Percentiles rank a stretch among this genome's conserved stretches.
These are phyloP conservation scores for Nomada ruficornis DNA, from an alignment of 2,888 invertebrate genomes.

Conservation along the genomic window DNA sequence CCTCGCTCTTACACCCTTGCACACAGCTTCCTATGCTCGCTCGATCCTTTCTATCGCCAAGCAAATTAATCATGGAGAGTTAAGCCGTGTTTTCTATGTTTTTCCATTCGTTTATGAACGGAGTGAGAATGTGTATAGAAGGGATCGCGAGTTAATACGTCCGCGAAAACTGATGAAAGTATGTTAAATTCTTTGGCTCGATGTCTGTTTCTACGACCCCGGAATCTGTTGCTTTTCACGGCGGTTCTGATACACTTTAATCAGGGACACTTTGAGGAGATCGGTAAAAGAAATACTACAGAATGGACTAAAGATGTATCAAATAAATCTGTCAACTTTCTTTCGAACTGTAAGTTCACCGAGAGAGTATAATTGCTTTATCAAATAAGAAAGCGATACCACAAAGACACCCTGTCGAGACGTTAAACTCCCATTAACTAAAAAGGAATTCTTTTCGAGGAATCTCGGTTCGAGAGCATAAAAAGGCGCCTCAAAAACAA, in stretches of 20 bases:
- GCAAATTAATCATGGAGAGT: conserved; percentile 26
- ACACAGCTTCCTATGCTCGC: not conserved
- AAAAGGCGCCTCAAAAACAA: conserved; percentile 20
- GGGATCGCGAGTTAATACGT: not conserved
- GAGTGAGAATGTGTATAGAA: not conserved
- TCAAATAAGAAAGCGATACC: not conserved
- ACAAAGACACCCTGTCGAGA: not conserved
- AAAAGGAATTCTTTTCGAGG: not conserved
- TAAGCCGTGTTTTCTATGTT: not conserved
- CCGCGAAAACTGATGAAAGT: too few species aligned
- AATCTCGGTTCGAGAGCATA: not conserved
- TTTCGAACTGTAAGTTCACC: not conserved
- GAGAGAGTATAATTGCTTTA: conserved; percentile 2
- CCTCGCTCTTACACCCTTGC: not conserved
- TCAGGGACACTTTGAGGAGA: not conserved
- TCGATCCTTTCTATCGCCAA: conserved; percentile 20
- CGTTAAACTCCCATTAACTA: not conserved
- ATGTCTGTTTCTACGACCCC: conserved; percentile 41
- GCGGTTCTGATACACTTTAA: not conserved
- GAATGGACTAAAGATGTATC: not conserved
- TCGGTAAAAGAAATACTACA: not conserved
- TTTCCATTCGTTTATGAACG: not conserved
- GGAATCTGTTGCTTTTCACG: conserved; percentile 36
- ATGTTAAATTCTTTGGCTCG: not conserved
- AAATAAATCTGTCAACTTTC: not conserved